These are phyloP conservation scores for Nephrotoma appendiculata DNA, from an alignment of 2,888 invertebrate species.

Conservation along the genomic window DNA sequence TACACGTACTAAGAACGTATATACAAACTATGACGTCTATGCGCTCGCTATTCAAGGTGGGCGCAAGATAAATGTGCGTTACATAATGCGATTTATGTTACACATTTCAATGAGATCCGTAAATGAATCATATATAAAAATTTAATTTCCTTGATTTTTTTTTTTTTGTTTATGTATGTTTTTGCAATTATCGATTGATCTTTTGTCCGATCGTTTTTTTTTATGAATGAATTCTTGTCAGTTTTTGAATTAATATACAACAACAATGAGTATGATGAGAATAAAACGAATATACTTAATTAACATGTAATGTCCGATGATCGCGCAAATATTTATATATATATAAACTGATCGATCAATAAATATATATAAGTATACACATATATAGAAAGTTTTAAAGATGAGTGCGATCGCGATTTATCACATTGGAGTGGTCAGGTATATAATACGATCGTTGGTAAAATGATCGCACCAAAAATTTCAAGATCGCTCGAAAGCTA, in stretches of 20 bases:
- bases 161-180: background rate
- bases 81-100: background rate
- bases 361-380: too few relatives aligned
- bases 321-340: background rate
- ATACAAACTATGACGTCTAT: background rate
- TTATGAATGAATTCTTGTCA: background rate
- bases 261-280: background rate
- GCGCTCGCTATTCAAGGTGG: background rate
- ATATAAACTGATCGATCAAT: background rate
- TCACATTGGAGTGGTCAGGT: background rate
- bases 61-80: background rate
- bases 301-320: background rate
- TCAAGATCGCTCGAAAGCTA: too few relatives aligned
- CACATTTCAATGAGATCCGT: background rate
- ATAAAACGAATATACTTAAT: background rate
- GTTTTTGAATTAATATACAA: background rate
- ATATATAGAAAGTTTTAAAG: background rate
- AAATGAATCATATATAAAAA: background rate
- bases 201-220: background rate
- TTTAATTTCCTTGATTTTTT: background rate
- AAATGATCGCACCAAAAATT: too few relatives aligned
- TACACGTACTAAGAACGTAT: background rate
- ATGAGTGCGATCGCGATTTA: background rate
- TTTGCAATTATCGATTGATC: background rate
- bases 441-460: background rate